These are phyloP conservation scores for Drosophila eohydei DNA, from an alignment of 2,888 invertebrate species.

Conservation along the genomic window DNA sequence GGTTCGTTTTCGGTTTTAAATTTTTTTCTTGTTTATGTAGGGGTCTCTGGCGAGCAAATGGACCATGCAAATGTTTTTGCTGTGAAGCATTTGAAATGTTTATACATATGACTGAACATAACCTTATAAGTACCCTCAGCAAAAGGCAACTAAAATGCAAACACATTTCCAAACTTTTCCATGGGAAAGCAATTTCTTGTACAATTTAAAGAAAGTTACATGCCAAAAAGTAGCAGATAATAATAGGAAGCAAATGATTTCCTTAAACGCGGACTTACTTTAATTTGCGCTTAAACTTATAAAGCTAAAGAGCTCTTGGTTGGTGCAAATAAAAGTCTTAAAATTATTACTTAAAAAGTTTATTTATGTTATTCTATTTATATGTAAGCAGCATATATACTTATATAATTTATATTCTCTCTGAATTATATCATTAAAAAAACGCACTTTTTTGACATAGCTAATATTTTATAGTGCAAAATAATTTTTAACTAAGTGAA, in stretches of 20 bases:
- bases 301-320: background rate
- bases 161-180: slow-evolving; percentile 5
- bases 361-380: too few species aligned
- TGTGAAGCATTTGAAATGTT: slow-evolving; percentile 69
- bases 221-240: slow-evolving; percentile 1
- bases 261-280: background rate
- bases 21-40: slow-evolving; percentile 23
- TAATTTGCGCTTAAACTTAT: background rate
- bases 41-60: slow-evolving; percentile 57
- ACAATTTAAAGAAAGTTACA: background rate
- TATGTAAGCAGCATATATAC: too few species aligned
- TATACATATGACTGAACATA: slow-evolving; percentile 56
- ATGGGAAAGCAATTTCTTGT: slow-evolving; percentile 4
- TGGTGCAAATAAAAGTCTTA: background rate
- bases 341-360: too few species aligned
- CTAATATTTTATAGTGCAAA: too few species aligned
- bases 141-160: slow-evolving; percentile 33
- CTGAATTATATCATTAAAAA: too few species aligned
- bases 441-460: too few species aligned
- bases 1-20: slow-evolving; percentile 11
- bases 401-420: too few species aligned
- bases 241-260: background rate
- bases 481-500: too few species aligned
- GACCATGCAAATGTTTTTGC: slow-evolving; percentile 62
- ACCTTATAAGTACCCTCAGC: slow-evolving; percentile 22